Conservation (phyloP, 2,888 invertebrate species). For the Phortica okadai region DNA sequence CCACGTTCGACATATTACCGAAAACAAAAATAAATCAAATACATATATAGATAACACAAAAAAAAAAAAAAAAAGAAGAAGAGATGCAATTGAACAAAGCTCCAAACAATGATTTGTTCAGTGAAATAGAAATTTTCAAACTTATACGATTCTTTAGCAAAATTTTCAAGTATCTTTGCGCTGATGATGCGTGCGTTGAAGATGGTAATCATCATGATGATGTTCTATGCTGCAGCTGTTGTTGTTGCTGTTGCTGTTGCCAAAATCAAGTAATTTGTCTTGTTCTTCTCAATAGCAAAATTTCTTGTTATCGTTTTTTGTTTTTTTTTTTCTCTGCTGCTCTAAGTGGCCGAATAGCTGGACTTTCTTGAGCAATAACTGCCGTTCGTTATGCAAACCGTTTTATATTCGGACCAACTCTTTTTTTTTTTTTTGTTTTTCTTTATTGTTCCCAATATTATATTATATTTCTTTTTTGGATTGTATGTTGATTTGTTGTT, state of each 20-base stretch:
- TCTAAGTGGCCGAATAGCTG: conserved; percentile 6
- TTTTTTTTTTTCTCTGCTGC: conserved; percentile 9
- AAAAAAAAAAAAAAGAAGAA: background rate
- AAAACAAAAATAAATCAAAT: no score
- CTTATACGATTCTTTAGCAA: no score
- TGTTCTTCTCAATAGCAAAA: background rate
- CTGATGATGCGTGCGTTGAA: background rate
- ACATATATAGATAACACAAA: background rate
- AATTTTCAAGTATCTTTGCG: background rate
- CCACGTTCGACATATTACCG: no score
- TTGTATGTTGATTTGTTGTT: conserved; percentile 37
- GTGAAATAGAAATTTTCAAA: no score
- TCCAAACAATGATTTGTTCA: no score
- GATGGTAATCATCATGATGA: background rate
- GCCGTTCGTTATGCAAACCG: background rate
- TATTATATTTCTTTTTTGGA: conserved; percentile 19
- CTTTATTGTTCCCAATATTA: background rate
- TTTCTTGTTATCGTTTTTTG: background rate
- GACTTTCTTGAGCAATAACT: background rate
- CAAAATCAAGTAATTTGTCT: background rate
- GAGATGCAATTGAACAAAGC: no score
- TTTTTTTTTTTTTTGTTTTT: conserved; percentile 9
- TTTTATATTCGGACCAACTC: background rate
- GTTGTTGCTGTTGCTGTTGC: background rate
- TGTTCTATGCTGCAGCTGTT: background rate